These are phyloP conservation scores for Peromyscus nudipes DNA, from an alignment of 2,797 vertebrate species.

Conservation along the genomic window DNA sequence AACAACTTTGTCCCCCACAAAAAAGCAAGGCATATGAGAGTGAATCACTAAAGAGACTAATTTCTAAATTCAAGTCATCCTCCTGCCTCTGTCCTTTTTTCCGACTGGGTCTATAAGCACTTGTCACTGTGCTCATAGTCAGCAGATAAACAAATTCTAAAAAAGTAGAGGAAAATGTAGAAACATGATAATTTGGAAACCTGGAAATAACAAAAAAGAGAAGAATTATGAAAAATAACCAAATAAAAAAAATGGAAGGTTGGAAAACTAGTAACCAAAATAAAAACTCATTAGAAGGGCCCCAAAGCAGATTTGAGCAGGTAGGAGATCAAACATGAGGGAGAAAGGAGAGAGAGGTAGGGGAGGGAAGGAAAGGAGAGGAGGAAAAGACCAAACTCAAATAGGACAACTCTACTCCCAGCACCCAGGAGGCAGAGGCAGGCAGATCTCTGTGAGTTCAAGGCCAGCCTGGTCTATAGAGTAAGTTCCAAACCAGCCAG, in stretches of 20 bases:
- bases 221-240: not conserved
- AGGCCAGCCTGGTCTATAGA: not conserved
- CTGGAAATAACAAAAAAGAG: not conserved
- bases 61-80: not conserved
- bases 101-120: not conserved
- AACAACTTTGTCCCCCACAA: not conserved
- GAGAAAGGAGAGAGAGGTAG: not conserved
- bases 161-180: constrained; percentile 29
- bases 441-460: not conserved
- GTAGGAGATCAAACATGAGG: not conserved
- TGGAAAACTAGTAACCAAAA: constrained; percentile 38
- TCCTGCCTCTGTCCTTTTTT: not conserved
- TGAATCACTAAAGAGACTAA: not conserved
- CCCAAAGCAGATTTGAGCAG: not conserved
- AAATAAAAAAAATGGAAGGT: not conserved
- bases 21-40: not conserved
- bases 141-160: not conserved
- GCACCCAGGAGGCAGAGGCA: not conserved
- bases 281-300: constrained; percentile 7
- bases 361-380: not conserved
- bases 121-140: not conserved
- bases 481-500: not conserved
- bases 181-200: not conserved
- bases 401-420: not conserved
- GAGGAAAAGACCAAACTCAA: not conserved